phyloP scores from a whole-genome alignment of 2,113 vertebrate genomes.

The Hydrolagus affinis region DNA sequence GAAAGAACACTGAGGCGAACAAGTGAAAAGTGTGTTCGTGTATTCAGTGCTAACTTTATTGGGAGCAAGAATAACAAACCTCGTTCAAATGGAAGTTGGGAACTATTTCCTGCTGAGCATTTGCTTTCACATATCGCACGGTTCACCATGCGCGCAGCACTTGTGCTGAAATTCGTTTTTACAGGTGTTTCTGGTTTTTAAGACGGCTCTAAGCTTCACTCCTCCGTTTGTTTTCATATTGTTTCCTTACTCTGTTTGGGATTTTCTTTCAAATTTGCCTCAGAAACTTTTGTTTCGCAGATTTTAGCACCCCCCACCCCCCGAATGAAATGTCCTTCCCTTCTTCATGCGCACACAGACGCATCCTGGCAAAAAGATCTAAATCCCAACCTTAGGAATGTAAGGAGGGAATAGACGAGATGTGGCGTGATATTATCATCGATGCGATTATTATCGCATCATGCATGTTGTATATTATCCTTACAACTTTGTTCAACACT shows the following conservation, averaged over 20 bases:
- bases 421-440: too few relatives aligned
- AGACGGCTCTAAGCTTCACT: background rate
- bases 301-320: too few relatives aligned
- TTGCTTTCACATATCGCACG: background rate
- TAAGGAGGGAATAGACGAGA: too few relatives aligned
- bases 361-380: too few relatives aligned
- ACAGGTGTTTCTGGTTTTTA: background rate
- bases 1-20: too few relatives aligned
- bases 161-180: background rate
- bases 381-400: too few relatives aligned
- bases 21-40: background rate
- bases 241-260: background rate
- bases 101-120: background rate
- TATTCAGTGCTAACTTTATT: background rate
- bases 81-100: background rate
- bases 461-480: too few relatives aligned
- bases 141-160: background rate
- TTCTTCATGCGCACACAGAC: background rate
- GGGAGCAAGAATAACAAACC: background rate
- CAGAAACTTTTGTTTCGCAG: too few relatives aligned
- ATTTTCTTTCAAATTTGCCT: too few relatives aligned
- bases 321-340: background rate
- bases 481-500: too few relatives aligned
- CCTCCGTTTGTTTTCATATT: background rate
- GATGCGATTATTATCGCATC: too few relatives aligned